A percentile compares a stretch with the other conserved stretches of the same genome.
phyloP scores from a whole-genome alignment of 23 tunicate genomes.

The Trididemnum miniatum region DNA sequence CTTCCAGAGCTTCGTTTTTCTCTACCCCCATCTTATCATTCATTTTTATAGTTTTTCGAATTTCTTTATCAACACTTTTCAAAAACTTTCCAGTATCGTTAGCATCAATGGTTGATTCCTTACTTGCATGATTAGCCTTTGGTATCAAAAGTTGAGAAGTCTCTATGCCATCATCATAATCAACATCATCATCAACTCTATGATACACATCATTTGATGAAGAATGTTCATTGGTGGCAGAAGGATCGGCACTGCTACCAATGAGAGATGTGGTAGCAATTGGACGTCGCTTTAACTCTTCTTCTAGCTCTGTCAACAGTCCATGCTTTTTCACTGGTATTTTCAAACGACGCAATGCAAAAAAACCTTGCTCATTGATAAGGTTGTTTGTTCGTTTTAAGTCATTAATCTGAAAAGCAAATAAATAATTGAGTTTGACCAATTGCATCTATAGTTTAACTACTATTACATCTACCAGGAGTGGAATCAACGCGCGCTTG shows the following conservation, averaged over 20 bases:
- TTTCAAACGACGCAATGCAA: conserved; percentile 63
- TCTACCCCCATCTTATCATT: conserved; percentile 55
- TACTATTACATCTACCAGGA: no score
- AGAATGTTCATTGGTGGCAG: not conserved
- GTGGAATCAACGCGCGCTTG: no score
- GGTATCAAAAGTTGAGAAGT: not conserved
- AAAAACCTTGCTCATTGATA: conserved; percentile 78
- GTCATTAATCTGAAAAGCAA: conserved; percentile 76
- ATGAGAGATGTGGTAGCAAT: conserved; percentile 25
- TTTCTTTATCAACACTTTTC: conserved; percentile 86
- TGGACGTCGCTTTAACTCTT: conserved; percentile 61
- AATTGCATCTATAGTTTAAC: no score
- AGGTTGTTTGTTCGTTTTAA: conserved; percentile 82
- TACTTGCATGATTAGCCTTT: not conserved
- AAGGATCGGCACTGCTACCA: not conserved
- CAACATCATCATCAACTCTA: conserved; percentile 10
- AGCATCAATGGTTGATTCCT: conserved; percentile 30
- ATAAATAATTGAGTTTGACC: no score
- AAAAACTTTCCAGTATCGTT: conserved; percentile 73
- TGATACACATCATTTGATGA: conserved; percentile 42
- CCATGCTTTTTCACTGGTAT: conserved; percentile 86
- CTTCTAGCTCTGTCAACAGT: conserved; percentile 69
- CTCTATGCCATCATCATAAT: conserved; percentile 45
- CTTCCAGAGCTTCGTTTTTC: conserved; percentile 68
- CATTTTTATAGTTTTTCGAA: conserved; percentile 75